A percentile compares a stretch with the other conserved stretches of the same genome.
Evolutionary conservation across 2,888 invertebrate genomes (phyloP).

Genomic region (Plagiodera versicolora): DNA sequence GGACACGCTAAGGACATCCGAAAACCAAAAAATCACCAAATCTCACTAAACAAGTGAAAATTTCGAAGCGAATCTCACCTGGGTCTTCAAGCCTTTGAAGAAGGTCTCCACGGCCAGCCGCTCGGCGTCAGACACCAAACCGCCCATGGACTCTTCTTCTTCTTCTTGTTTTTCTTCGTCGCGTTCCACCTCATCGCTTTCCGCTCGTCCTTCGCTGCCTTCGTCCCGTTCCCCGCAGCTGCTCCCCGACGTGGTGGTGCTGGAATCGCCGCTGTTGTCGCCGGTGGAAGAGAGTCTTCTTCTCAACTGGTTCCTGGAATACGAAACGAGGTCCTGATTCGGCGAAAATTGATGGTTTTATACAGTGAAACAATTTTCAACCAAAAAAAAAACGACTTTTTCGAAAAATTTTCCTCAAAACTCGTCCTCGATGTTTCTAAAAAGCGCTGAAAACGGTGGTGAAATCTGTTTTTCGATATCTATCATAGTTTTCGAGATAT

Average conservation of each 20-base stretch:
- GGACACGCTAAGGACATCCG: no score
- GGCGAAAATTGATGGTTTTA: conserved; percentile 7
- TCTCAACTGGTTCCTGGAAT: conserved; percentile 25
- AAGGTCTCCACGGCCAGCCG: conserved; percentile 72
- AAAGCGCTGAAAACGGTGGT: no score
- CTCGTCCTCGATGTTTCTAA: no score
- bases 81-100: conserved; percentile 76
- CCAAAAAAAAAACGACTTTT: no score
- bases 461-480: no score
- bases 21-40: no score
- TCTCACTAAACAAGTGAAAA: no score
- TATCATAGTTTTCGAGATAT: no score
- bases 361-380: no score
- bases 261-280: conserved; percentile 57
- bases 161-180: conserved; percentile 39
- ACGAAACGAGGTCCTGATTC: conserved; percentile 11
- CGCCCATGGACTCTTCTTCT: conserved; percentile 52
- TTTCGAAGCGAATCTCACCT: conserved; percentile 52
- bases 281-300: conserved; percentile 61
- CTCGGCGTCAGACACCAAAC: conserved; percentile 64
- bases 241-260: conserved; percentile 57
- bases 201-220: conserved; percentile 60
- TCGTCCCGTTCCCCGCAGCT: conserved; percentile 58
- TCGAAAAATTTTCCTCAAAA: no score
- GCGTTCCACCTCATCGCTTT: conserved; percentile 55